These are phyloP conservation scores for Mycalesis mineus DNA, from an alignment of 2,888 invertebrate genomes.

Conservation along the genomic window DNA sequence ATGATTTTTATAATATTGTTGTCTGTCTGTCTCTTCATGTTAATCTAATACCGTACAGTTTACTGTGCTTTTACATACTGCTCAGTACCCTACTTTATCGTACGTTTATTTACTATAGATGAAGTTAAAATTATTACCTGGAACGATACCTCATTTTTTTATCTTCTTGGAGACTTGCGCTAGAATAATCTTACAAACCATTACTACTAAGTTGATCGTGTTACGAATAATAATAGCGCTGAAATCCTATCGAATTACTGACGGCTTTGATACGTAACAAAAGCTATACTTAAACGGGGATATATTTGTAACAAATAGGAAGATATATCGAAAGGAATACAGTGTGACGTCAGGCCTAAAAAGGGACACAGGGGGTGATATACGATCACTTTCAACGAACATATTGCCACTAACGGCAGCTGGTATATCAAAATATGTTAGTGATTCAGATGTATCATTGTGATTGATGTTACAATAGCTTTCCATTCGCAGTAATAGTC, in stretches of 20 bases:
- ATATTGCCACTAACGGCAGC: slow-evolving; percentile 13
- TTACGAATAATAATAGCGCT: too few relatives aligned
- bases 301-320: neutral
- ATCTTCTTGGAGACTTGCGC: too few relatives aligned
- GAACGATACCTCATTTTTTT: too few relatives aligned
- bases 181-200: too few relatives aligned
- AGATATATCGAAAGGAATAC: slow-evolving; percentile 15
- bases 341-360: slow-evolving; percentile 14
- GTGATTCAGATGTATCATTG: slow-evolving; percentile 1
- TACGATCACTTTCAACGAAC: slow-evolving; percentile 12
- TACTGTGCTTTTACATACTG: too few relatives aligned
- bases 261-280: neutral
- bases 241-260: neutral
- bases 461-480: slow-evolving; percentile 3
- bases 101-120: too few relatives aligned
- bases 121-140: too few relatives aligned
- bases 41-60: too few relatives aligned
- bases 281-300: neutral
- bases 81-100: too few relatives aligned
- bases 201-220: too few relatives aligned
- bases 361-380: slow-evolving; percentile 18
- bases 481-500: neutral
- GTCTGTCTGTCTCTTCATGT: too few relatives aligned
- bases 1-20: too few relatives aligned
- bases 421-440: slow-evolving; percentile 8